Base-by-base conservation (phyloP, 2,113 vertebrate species). In the Mormyrus iriodes region DNA sequence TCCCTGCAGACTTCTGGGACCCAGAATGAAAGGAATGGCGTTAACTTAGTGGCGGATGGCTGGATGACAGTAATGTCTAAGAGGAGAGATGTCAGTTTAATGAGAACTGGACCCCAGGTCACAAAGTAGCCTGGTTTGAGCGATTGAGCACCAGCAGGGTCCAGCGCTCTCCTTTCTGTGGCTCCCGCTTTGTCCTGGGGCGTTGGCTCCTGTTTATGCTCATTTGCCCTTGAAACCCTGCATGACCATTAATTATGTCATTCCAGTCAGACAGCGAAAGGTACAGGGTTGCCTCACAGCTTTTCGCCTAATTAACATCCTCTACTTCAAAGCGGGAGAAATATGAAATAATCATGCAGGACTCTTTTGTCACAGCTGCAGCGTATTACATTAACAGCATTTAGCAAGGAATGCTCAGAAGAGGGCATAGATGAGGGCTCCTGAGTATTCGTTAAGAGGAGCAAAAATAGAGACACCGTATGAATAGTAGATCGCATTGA, bases 301-400 rank as follows among this genome's bases (percentile, higher is more conserved):
- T 83, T 46, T 73, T 83, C 21, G 1, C 51, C 73, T 88, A 82
- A 88, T 88, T 88, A 88, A 83, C 51, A 83, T 55, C n/a, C 48
- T 10, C 31, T 52, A 55, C 73, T 83, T 83, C 35, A 82, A 79
- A 88, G 73, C 19, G 15, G 39, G 61, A 69, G 87, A 79, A 88
- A 53, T 82, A 88, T 88, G 87, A 88, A 88, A 88, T 88, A 76
- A 76, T 88, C 87, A 73, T 39, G 88, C 51, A 52, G 49, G 51
- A 58, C 31, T 82, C n/a, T 42, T 19, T 21, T 88, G 88, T 88
- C 69, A 53, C 21, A 39, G 69, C n/a, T 82, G 48, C 48, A 52
- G 5, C 27, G 69, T 53, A 35, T 88, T 82, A 53, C 48, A n/a
- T 49, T 76, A 88, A 39, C 48, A 82, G 49, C 31, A 35, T 88